phyloP scores from a whole-genome alignment of 1,140 invertebrate species.

The Agrypnia vestita region DNA sequence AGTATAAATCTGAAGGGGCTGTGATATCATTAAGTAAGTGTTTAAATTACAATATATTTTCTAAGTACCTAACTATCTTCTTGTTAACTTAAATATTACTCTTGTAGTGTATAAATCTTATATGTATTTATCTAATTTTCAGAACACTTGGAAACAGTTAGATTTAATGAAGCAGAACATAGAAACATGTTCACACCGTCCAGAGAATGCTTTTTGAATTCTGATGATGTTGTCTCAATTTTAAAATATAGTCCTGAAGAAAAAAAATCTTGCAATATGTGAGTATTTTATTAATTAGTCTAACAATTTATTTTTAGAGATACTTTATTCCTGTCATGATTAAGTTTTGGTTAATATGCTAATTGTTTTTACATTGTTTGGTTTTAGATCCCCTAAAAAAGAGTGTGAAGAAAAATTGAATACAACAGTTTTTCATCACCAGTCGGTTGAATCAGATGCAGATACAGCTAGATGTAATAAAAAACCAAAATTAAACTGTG shows the following conservation, averaged over 20 bases:
- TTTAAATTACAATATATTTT: background rate
- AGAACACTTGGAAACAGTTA: conserved; percentile 56
- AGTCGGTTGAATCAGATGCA: background rate
- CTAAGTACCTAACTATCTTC: background rate
- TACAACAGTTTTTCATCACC: too few relatives aligned
- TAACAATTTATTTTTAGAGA: background rate
- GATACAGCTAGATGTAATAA: background rate
- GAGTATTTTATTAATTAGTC: background rate
- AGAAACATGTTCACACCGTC: conserved; percentile 33
- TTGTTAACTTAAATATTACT: background rate
- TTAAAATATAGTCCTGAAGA: background rate
- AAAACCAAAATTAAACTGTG: background rate
- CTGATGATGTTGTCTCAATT: conserved; percentile 11
- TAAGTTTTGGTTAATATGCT: too few relatives aligned
- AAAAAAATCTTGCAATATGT: conserved; percentile 1
- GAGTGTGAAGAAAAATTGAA: too few relatives aligned
- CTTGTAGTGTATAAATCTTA: background rate
- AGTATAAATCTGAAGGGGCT: conserved; percentile 57
- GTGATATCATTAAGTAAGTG: conserved; percentile 50
- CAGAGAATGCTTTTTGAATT: conserved; percentile 26
- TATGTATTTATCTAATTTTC: conserved; percentile 20
- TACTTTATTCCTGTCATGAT: too few relatives aligned
- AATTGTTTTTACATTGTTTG: too few relatives aligned
- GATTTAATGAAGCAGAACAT: conserved; percentile 45
- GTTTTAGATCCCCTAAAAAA: too few relatives aligned